These are phyloP conservation scores for Drosophila azteca DNA, from an alignment of 1,140 invertebrate genomes.

Conservation along the genomic window DNA sequence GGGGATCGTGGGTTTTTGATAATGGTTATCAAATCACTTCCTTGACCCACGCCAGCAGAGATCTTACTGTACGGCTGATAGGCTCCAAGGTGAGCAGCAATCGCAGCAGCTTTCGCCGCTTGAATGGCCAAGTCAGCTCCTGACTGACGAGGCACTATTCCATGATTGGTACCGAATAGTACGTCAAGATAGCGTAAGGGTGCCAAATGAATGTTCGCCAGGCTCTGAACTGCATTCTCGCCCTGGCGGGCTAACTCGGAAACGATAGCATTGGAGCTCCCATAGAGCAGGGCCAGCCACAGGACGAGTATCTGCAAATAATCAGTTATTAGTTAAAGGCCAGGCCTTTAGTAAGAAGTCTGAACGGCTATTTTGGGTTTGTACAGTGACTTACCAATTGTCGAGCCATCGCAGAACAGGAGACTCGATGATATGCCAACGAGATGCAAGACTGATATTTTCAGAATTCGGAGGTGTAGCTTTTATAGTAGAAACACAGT, in stretches of 20 bases:
- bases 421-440: not conserved
- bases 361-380: too few relatives aligned
- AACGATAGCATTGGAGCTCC: conserved; percentile 25
- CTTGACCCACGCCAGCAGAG: conserved; percentile 17
- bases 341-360: too few relatives aligned
- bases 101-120: not conserved
- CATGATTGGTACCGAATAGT: conserved; percentile 18
- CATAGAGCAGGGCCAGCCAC: conserved; percentile 23
- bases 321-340: too few relatives aligned
- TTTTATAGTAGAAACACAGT: conserved; percentile 42
- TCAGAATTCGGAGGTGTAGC: not conserved
- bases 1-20: conserved; percentile 17
- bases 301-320: conserved; percentile 34
- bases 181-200: conserved; percentile 31
- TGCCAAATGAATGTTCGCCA: conserved; percentile 32
- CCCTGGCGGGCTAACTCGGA: conserved; percentile 23
- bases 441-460: conserved; percentile 24
- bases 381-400: conserved; percentile 22
- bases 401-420: conserved; percentile 13
- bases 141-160: conserved; percentile 1
- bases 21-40: conserved; percentile 43
- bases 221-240: conserved; percentile 13
- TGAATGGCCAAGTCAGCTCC: conserved; percentile 1
- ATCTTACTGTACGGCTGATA: conserved; percentile 1
- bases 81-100: not conserved